phyloP scores from a whole-genome alignment of 2,797 vertebrate genomes.

The Kryptopterus vitreolus region DNA sequence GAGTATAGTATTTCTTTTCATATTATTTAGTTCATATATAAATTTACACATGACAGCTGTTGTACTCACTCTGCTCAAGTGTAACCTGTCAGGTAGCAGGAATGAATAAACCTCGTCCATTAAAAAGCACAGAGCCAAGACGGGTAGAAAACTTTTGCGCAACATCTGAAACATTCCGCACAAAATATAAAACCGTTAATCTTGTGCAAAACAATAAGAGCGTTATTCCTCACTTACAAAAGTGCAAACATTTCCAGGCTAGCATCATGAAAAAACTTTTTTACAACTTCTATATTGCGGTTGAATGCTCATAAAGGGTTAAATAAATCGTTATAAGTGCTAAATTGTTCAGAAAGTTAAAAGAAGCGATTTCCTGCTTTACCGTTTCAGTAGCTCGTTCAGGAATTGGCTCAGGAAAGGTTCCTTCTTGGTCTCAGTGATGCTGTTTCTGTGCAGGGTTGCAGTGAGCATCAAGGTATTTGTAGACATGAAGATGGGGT shows the following conservation, averaged over 20 bases:
- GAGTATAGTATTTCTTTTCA: background rate
- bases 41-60: background rate
- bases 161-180: conserved; percentile 65
- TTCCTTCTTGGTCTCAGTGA: conserved; percentile 15
- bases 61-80: conserved; percentile 64
- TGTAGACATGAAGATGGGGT: conserved; percentile 72
- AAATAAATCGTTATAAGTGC: background rate
- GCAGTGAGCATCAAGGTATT: conserved; percentile 62
- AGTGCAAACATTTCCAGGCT: background rate
- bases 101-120: conserved; percentile 66
- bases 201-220: background rate
- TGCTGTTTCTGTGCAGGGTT: conserved; percentile 50
- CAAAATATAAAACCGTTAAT: background rate
- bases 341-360: background rate
- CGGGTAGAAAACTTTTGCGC: conserved; percentile 63
- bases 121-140: conserved; percentile 67
- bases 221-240: background rate
- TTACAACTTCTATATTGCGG: too few species aligned
- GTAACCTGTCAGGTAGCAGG: conserved; percentile 56
- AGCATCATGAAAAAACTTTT: too few species aligned
- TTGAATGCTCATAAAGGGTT: background rate
- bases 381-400: conserved; percentile 37
- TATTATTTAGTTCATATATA: background rate
- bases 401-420: background rate
- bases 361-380: conserved; percentile 2